These are phyloP conservation scores for Phoxinus dragarum DNA, from an alignment of 2,797 vertebrate species.

Conservation along the genomic window DNA sequence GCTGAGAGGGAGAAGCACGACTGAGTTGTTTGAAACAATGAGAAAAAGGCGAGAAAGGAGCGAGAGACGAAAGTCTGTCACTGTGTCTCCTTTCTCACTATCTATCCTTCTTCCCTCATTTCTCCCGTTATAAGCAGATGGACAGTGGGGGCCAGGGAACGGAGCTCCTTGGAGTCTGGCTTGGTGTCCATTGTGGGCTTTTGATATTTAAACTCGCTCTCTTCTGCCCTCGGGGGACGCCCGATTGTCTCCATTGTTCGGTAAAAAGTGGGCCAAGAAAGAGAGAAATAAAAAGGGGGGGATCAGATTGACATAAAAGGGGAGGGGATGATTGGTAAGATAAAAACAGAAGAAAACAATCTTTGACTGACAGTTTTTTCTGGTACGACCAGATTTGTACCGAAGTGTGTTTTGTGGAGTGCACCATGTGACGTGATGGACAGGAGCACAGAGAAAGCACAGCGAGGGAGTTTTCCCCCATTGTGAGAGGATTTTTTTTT, in stretches of 20 bases:
- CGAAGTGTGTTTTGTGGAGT: slow-evolving; percentile 40
- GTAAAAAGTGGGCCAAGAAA: slow-evolving; percentile 75
- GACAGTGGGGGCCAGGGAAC: slow-evolving; percentile 64
- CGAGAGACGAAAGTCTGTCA: slow-evolving; percentile 51
- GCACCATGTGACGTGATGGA: slow-evolving; percentile 27
- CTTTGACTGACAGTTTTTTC: slow-evolving; percentile 39
- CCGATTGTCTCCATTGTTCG: slow-evolving; percentile 78
- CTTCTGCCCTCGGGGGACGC: slow-evolving; percentile 69
- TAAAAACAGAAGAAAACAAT: slow-evolving; percentile 28
- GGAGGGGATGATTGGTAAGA: slow-evolving; percentile 28
- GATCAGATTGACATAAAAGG: slow-evolving; percentile 60
- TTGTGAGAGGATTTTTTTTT: slow-evolving; percentile 23
- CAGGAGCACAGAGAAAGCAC: slow-evolving; percentile 16
- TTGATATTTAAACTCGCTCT: slow-evolving; percentile 75
- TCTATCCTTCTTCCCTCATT: slow-evolving; percentile 34
- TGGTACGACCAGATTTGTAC: slow-evolving; percentile 46
- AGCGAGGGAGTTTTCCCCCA: slow-evolving; percentile 12
- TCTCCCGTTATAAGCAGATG: slow-evolving; percentile 75
- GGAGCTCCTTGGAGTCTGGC: slow-evolving; percentile 65
- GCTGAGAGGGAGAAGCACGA: slow-evolving; percentile 53
- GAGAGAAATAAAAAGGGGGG: slow-evolving; percentile 61
- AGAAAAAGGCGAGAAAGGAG: slow-evolving; percentile 47
- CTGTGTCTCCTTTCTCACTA: slow-evolving; percentile 51
- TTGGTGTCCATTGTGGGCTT: slow-evolving; percentile 66
- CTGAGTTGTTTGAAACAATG: slow-evolving; percentile 58